phyloP scores from a whole-genome alignment of 1,140 invertebrate genomes.

The Drosophila albomicans region DNA sequence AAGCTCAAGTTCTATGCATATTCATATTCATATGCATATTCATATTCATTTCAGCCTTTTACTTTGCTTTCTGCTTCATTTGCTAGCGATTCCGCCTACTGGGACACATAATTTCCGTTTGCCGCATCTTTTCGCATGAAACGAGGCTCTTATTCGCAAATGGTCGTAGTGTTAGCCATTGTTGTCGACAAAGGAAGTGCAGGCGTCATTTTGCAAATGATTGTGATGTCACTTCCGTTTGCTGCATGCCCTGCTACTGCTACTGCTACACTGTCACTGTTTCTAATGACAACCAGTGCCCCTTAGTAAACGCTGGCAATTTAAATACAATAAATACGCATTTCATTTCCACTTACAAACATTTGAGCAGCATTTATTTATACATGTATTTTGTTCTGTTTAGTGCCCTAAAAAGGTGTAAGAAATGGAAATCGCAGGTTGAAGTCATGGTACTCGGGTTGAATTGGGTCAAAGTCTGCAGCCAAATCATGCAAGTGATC shows the following conservation, averaged over 20 bases:
- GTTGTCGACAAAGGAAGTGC: conserved; percentile 40
- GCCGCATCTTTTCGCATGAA: conserved; percentile 55
- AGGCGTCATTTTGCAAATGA: conserved; percentile 67
- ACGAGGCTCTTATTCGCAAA: conserved; percentile 45
- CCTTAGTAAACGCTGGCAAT: conserved; percentile 53
- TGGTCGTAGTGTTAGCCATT: conserved; percentile 59
- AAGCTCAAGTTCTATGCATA: conserved; percentile 8
- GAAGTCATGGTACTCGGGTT: conserved; percentile 25
- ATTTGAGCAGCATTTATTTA: conserved; percentile 74
- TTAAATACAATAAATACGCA: conserved; percentile 83
- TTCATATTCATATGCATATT: conserved; percentile 38
- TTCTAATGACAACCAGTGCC: conserved; percentile 46
- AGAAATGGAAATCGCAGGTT: conserved; percentile 70
- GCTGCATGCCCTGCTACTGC: conserved; percentile 58
- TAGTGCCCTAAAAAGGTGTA: conserved; percentile 69
- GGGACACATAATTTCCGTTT: conserved; percentile 69
- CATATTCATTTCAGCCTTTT: conserved; percentile 51
- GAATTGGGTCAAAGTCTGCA: conserved; percentile 64
- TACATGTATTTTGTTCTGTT: conserved; percentile 57
- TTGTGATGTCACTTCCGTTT: conserved; percentile 66
- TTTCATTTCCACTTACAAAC: conserved; percentile 81
- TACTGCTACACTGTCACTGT: background rate
- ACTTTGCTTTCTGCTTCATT: conserved; percentile 69
- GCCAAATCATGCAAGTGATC: background rate
- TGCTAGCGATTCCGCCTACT: conserved; percentile 41